A percentile compares a stretch with the other conserved stretches of the same genome.
phyloP scores from a whole-genome alignment of 1,140 invertebrate species.

The Branchinecta lindahli region DNA sequence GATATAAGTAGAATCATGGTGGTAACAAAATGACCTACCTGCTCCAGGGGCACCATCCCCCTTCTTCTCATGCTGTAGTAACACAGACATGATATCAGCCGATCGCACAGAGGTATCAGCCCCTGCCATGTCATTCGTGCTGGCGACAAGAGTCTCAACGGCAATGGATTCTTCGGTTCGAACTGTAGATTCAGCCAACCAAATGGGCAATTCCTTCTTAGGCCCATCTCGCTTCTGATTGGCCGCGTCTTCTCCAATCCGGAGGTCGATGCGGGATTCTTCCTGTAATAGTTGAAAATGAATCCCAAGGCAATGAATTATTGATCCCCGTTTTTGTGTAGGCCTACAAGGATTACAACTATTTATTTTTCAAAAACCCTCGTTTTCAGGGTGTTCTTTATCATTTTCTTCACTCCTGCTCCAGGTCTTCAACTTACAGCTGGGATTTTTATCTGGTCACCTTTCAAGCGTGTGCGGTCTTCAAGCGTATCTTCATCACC shows the following conservation, averaged over 20 bases:
- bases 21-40: neutral
- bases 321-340: too few relatives aligned
- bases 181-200: neutral
- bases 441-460: too few relatives aligned
- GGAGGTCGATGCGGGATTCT: neutral
- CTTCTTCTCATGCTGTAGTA: conserved; percentile 4
- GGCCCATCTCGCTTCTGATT: neutral
- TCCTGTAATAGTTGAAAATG: neutral
- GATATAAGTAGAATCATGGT: too few relatives aligned
- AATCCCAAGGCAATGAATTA: too few relatives aligned
- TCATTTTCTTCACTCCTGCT: too few relatives aligned
- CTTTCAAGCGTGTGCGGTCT: too few relatives aligned
- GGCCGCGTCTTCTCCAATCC: neutral
- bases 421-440: too few relatives aligned
- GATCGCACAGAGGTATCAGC: neutral
- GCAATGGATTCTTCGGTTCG: neutral
- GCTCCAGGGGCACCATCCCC: neutral
- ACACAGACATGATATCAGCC: neutral
- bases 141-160: neutral
- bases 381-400: too few relatives aligned
- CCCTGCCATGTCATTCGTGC: neutral
- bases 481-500: too few relatives aligned
- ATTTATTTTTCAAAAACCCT: too few relatives aligned
- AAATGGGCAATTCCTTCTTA: neutral
- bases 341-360: too few relatives aligned